Percentiles rank a stretch among this genome's conserved stretches.
These are phyloP conservation scores for Physocephala rufipes DNA, from an alignment of 2,888 invertebrate genomes.

Conservation along the genomic window DNA sequence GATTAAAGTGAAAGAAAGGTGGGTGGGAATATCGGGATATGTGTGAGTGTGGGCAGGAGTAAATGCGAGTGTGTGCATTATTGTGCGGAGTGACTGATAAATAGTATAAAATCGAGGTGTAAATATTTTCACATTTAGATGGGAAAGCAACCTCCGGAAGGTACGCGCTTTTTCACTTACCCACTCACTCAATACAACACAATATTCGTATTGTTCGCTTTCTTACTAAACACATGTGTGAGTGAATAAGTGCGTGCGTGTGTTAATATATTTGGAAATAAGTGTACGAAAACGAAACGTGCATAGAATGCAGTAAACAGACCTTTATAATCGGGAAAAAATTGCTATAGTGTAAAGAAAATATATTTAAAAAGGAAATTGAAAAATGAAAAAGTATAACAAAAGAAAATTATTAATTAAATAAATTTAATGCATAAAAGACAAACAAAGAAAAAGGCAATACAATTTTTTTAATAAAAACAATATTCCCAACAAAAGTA, in stretches of 20 bases:
- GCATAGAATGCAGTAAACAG: constrained; percentile 44
- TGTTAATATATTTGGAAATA: neutral
- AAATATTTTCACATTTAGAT: constrained; percentile 21
- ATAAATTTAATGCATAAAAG: neutral
- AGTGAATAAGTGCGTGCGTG: neutral
- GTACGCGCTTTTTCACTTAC: no score
- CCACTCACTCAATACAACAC: constrained; percentile 6
- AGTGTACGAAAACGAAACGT: constrained; percentile 36
- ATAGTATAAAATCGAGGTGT: constrained; percentile 32
- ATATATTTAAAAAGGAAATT: neutral
- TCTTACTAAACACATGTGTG: neutral
- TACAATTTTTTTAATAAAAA: no score
- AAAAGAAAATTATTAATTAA: neutral
- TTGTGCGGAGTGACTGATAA: constrained; percentile 26
- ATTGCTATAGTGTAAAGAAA: constrained; percentile 15
- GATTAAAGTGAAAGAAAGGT: neutral
- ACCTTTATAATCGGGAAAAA: constrained; percentile 1
- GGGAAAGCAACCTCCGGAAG: neutral
- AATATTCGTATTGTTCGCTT: constrained; percentile 1
- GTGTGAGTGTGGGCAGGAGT: neutral
- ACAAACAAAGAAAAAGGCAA: neutral
- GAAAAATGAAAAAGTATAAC: neutral
- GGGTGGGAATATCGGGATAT: neutral
- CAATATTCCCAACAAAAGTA: no score
- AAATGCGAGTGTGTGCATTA: neutral